Base-by-base conservation (phyloP, 2,113 vertebrate species). In the Probosciger aterrimus region DNA sequence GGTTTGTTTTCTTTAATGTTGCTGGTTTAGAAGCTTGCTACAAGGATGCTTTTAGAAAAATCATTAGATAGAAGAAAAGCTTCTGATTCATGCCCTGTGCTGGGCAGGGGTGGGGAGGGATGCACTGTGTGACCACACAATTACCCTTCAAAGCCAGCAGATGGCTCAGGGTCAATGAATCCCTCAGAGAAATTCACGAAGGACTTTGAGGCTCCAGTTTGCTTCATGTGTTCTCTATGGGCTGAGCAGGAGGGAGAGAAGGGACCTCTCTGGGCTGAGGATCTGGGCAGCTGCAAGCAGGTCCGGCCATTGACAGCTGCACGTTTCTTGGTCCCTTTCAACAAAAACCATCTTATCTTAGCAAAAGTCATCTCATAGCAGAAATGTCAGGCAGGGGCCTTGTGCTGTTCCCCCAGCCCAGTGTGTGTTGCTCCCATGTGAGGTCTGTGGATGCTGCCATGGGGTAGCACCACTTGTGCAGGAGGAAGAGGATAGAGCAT, bases 381-480 rank as follows among this genome's bases (percentile, higher is more conserved):
- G 27, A n/a, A 55, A 17, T 2, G 2, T 23, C 65, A 82, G 71
- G 27, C 46, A 31, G 44, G 22, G 31, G 5, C 39, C 27, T 82
- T 82, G 69, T 0, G 2, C 33, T 52, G 50, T 39, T 6, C 65
- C 63, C 37, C 3, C 52, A 73, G 0, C 37, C 18, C 3, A 0
- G 30, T 11, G 4, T 16, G 70, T 0, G 2, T 65, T 9, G 2
- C 33, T 90, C 11, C 41, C 0, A 0, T 6, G 20, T 37, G 53
- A 37, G 37, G 4, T 75, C 81, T 75, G 41, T 63, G 86, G 47
- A 19, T 44, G 75, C 23, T 75, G 86, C 37, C 27, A 2, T 25
- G 46, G 35, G 35, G 47, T 44, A 82, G 59, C 46, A 50, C 24
- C 8, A 6, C 33, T 28, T 2, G 3, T 27, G 27, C 39, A 49